phyloP scores from a whole-genome alignment of 1,140 invertebrate species.

The Proales similis region DNA sequence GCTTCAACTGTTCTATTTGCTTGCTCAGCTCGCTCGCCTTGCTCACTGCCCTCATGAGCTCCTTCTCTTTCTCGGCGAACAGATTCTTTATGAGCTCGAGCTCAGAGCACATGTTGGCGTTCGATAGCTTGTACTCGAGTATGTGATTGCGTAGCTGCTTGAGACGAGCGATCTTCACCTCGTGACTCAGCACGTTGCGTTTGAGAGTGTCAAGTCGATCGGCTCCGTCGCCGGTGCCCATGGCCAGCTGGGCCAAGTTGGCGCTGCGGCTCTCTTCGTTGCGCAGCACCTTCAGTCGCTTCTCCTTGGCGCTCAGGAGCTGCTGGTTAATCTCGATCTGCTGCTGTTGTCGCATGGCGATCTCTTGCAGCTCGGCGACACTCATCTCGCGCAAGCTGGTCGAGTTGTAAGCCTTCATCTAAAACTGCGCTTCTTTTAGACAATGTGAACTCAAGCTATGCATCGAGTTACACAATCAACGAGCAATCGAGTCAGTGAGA shows the following conservation, averaged over 20 bases:
- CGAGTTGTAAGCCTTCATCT: too few species aligned
- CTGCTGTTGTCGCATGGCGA: constrained; percentile 86
- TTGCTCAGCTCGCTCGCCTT: constrained; percentile 88
- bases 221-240: neutral
- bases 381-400: constrained; percentile 60
- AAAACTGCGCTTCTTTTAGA: too few species aligned
- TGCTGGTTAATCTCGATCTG: constrained; percentile 88
- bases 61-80: constrained; percentile 95
- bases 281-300: constrained; percentile 65
- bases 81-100: constrained; percentile 85
- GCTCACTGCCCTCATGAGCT: constrained; percentile 81
- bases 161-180: constrained; percentile 25
- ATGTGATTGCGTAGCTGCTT: constrained; percentile 32
- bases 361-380: constrained; percentile 83
- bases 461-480: too few species aligned
- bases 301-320: constrained; percentile 78
- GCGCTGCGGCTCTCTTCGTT: constrained; percentile 18
- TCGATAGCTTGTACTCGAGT: constrained; percentile 34
- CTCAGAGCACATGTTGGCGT: constrained; percentile 56
- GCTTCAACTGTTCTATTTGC: constrained; percentile 77
- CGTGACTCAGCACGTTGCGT: constrained; percentile 29
- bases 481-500: too few species aligned
- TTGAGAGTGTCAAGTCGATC: constrained; percentile 18
- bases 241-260: neutral
- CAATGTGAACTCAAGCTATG: too few species aligned